Conservation (phyloP, 1,140 invertebrate genomes). For the Anastrepha ludens region DNA sequence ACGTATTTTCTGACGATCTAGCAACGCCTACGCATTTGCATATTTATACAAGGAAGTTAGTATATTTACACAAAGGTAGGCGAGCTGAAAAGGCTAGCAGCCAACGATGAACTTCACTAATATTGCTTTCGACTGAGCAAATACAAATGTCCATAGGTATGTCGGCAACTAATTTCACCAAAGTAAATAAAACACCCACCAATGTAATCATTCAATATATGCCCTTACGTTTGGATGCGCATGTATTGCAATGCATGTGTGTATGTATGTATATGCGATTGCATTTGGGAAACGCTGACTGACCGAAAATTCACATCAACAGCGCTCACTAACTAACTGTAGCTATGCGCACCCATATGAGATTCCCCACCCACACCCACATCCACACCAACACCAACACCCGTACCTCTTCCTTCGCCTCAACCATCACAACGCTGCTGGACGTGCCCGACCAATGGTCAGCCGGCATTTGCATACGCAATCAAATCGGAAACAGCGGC, state of each 20-base stretch:
- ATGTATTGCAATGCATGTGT: background rate
- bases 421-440: background rate
- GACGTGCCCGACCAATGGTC: constrained; percentile 55
- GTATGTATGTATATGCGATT: background rate
- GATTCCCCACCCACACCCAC: background rate
- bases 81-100: background rate
- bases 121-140: background rate
- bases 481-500: constrained; percentile 55
- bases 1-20: background rate
- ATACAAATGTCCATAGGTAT: background rate
- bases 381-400: background rate
- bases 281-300: background rate
- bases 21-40: background rate
- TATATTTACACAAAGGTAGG: background rate
- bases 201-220: background rate
- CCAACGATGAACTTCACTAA: background rate
- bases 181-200: constrained; percentile 53
- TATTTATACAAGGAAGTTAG: background rate
- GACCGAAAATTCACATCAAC: background rate
- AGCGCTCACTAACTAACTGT: background rate
- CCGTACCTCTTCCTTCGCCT: background rate
- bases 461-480: constrained; percentile 56
- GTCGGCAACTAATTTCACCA: constrained; percentile 30
- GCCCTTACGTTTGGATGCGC: background rate
- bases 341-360: background rate